Evolutionary conservation across 2,797 vertebrate genomes (phyloP).

Genomic region (Echeneis naucrates): DNA sequence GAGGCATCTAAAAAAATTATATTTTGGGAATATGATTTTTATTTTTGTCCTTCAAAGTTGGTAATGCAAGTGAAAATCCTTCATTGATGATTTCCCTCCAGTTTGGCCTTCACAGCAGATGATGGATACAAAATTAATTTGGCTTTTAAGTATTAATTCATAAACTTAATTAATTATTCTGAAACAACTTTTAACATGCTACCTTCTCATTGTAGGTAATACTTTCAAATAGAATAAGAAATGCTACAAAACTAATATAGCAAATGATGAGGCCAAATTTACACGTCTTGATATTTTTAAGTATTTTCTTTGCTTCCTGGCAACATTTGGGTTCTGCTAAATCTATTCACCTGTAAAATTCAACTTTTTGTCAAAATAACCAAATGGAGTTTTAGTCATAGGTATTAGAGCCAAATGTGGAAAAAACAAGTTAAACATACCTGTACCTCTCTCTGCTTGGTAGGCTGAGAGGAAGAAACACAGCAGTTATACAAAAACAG

Average conservation of each 20-base stretch:
- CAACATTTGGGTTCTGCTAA: not conserved
- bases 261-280: not conserved
- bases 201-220: not conserved
- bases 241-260: not conserved
- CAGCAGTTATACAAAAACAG: constrained; percentile 51
- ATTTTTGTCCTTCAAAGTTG: too few species aligned
- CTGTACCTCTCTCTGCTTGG: not conserved
- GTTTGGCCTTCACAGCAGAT: too few species aligned
- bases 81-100: too few species aligned
- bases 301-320: not conserved
- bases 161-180: not conserved
- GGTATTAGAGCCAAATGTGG: constrained; percentile 10
- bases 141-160: not conserved
- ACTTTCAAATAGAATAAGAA: not conserved
- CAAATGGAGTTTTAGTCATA: constrained; percentile 15
- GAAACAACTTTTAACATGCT: not conserved
- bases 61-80: too few species aligned
- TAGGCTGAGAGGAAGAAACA: constrained; percentile 14
- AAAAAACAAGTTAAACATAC: not conserved
- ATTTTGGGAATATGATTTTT: too few species aligned
- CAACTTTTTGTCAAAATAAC: not conserved
- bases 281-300: not conserved
- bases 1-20: too few species aligned
- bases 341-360: not conserved
- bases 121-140: not conserved